Conservation (phyloP, 2,113 vertebrate genomes). For the Montifringilla adamsi region DNA sequence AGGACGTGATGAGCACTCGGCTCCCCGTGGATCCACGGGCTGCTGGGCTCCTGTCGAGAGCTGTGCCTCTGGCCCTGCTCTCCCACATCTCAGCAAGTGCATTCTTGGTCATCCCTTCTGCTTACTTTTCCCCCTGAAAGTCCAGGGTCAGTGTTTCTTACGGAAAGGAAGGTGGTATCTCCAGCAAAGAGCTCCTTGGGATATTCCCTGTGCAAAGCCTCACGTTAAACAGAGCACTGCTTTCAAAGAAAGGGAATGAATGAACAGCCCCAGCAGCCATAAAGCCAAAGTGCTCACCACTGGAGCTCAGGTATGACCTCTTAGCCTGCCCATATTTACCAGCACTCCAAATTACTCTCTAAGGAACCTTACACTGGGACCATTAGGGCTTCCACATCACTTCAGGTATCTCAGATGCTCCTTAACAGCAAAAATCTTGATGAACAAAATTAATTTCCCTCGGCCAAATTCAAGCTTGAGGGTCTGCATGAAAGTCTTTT, state of each 20-base stretch:
- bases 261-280: neutral
- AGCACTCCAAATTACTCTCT: neutral
- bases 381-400: neutral
- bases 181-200: neutral
- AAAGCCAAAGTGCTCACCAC: neutral
- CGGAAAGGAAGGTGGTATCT: neutral
- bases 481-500: neutral
- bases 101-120: neutral
- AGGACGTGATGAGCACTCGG: rapidly evolving
- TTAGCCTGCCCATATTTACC: neutral
- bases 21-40: neutral
- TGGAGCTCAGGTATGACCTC: neutral
- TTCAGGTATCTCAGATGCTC: neutral
- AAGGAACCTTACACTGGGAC: neutral
- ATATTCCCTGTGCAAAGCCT: neutral
- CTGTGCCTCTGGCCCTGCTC: neutral
- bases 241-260: neutral
- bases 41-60: neutral
- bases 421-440: neutral
- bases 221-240: rapidly evolving
- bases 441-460: neutral
- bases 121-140: neutral
- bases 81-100: neutral
- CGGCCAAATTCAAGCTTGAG: neutral
- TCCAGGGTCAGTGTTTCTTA: neutral